A percentile compares a stretch with the other conserved stretches of the same genome.
phyloP scores from a whole-genome alignment of 2,797 vertebrate genomes.

The Pitangus sulphuratus region DNA sequence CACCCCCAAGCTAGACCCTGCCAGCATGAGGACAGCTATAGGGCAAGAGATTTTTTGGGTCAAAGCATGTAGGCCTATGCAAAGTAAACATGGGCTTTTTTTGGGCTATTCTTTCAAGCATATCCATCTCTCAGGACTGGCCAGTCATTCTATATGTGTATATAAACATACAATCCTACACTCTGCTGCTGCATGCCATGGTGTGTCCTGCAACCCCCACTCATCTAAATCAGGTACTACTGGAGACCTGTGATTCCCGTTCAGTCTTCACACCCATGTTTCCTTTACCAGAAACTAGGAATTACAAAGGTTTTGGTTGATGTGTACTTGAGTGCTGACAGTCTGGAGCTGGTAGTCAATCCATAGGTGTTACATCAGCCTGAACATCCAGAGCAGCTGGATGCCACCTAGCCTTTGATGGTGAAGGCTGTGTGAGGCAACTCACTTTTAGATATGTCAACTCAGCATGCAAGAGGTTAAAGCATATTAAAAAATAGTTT shows the following conservation, averaged over 20 bases:
- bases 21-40: background rate
- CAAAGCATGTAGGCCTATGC: background rate
- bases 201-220: background rate
- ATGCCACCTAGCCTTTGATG: background rate
- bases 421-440: background rate
- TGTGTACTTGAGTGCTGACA: background rate
- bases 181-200: background rate
- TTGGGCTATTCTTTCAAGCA: background rate
- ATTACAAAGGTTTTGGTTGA: background rate
- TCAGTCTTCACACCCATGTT: background rate
- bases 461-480: conserved; percentile 44
- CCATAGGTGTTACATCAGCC: background rate
- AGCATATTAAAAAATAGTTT: conserved; percentile 13
- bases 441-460: background rate
- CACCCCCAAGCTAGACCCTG: background rate
- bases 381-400: background rate
- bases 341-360: background rate
- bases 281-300: background rate
- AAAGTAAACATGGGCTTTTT: background rate
- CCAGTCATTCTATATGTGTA: background rate
- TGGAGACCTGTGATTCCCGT: background rate
- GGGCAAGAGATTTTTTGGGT: background rate
- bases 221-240: background rate
- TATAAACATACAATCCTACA: background rate
- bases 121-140: background rate